phyloP scores from a whole-genome alignment of 2,113 vertebrate genomes.

The Budorcas taxicolor region DNA sequence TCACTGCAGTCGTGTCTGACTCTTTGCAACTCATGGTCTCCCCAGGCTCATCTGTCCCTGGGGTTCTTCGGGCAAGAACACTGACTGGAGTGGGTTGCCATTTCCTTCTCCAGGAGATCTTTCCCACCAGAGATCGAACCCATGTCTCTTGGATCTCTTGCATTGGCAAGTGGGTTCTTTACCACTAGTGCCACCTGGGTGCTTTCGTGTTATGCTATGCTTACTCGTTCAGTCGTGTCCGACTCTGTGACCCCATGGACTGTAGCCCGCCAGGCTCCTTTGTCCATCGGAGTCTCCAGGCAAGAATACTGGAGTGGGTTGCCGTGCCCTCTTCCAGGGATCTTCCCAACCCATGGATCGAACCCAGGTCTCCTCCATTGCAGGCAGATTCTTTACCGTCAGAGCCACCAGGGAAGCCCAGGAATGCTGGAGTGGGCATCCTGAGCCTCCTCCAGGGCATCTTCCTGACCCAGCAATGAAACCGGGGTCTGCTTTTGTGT shows the following conservation, averaged over 20 bases:
- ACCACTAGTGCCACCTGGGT: not conserved
- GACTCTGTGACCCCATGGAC: not conserved
- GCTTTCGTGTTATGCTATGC: not conserved
- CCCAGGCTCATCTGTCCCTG: not conserved
- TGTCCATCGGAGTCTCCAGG: not conserved
- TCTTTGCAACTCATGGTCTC: not conserved
- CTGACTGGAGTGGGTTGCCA: not conserved
- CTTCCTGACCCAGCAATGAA: not conserved
- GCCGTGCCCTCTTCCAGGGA: not conserved
- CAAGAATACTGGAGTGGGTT: not conserved
- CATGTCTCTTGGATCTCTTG: not conserved
- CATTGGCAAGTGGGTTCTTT: not conserved
- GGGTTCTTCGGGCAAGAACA: not conserved
- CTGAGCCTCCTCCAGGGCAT: not conserved
- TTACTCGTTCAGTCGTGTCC: not conserved
- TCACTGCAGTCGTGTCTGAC: not conserved
- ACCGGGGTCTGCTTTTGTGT: not conserved
- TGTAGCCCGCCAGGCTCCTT: not conserved
- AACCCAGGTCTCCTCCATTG: not conserved
- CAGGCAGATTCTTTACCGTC: not conserved
- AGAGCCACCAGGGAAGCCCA: not conserved
- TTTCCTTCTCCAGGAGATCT: not conserved
- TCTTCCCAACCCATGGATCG: not conserved
- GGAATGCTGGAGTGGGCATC: not conserved
- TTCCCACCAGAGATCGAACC: not conserved